Base-by-base conservation (phyloP, 2,888 invertebrate genomes). In the Chloromyia formosa region DNA sequence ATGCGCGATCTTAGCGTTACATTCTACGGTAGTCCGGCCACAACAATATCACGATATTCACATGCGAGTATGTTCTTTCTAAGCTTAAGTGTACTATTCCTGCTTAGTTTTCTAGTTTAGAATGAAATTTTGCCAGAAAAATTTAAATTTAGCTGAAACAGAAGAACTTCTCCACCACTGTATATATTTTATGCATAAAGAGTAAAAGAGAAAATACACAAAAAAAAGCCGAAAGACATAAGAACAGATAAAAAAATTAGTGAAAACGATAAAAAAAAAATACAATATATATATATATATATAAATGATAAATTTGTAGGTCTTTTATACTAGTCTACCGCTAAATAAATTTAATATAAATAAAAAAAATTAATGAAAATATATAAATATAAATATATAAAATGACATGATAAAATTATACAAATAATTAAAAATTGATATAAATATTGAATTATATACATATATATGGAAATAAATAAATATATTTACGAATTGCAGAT, bases 1-100 rank as follows among this genome's bases (percentile, higher is more conserved):
- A 85, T 85, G 85, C 82, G 85, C 12, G 86, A 85, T 76, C 81
- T 85, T 76, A 84, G 86, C 75, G 85, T 85, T 10, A 85, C 85
- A 5, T 85, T 83, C 77, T 85, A 86, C 76, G 84, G 84, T 68
- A 76, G 68, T 74, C 49, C 71, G 56, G 53, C 75, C 35, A 64
- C 1, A 12, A 42, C 53, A 60, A 61, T 74, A 53, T 71, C 71
- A 22, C 27, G 58, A 42, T 23, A 64, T 42, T 61, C 40, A 12
- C 40, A 3, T 22, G 18, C 18, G 61, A 1, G 2, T 7, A 7
- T 35, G 27, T 35, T 35, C 7, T 4, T 20, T 22, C 20, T 75
- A 58, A 60, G 54, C 66, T 23, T 75, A 58, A 60, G 54, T 58
- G 73, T 12, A 61, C 27, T 76, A 68, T 60, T 73, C 14, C 54